phyloP scores from a whole-genome alignment of 2,113 vertebrate genomes.

The Seriola quinqueradiata region DNA sequence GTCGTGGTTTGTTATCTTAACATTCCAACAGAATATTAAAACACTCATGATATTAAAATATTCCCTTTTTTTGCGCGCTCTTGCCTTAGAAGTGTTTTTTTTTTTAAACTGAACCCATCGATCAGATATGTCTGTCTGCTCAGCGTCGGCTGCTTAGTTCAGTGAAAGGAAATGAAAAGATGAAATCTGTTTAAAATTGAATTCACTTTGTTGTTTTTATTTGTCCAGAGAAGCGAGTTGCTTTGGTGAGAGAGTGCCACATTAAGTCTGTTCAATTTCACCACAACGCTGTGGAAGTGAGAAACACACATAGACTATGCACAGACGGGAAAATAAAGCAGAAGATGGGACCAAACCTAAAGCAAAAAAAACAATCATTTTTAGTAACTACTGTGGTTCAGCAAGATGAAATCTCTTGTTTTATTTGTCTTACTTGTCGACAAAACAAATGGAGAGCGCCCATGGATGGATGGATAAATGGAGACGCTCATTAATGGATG shows the following conservation, averaged over 20 bases:
- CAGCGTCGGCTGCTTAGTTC: constrained; percentile 32
- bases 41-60: constrained; percentile 32
- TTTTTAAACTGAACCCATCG: not conserved
- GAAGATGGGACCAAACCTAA: not conserved
- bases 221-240: not conserved
- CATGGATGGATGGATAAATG: constrained; percentile 39
- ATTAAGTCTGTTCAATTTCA: constrained; percentile 25
- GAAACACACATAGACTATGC: not conserved
- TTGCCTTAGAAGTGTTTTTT: not conserved
- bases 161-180: constrained; percentile 67
- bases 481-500: constrained; percentile 58
- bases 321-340: not conserved
- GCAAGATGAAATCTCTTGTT: constrained; percentile 19
- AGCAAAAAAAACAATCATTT: not conserved
- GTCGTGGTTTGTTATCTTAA: constrained; percentile 2
- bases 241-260: not conserved
- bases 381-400: not conserved
- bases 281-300: constrained; percentile 4
- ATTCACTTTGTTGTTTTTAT: constrained; percentile 7
- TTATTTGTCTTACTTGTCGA: constrained; percentile 51
- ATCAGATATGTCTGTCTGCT: constrained; percentile 37
- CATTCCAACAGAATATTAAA: constrained; percentile 50
- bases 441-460: constrained; percentile 52
- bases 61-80: constrained; percentile 15
- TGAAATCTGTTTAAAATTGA: constrained; percentile 53